Base-by-base conservation (phyloP, 2,888 invertebrate species). In the Cantharis flavilabris region DNA sequence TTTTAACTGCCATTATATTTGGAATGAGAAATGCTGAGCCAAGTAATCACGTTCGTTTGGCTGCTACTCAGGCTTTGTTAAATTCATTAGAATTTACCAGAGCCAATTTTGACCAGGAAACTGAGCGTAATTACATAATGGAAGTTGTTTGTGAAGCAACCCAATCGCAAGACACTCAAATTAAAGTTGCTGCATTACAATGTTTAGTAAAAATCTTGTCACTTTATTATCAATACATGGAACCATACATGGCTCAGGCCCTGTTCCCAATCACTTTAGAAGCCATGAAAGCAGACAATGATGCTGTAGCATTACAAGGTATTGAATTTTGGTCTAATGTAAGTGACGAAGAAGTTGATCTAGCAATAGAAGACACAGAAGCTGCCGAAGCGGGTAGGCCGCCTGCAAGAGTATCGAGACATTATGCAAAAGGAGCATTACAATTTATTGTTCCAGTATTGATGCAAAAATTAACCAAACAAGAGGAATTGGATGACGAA, bases 301-400 rank as follows among this genome's bases (percentile, higher is more conserved):
- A 99, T 89, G 98, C 98, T 83, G 95, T 99, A 73, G 95, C 98
- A 16, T 91, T 99, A 75, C 99, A 99, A 90, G 99, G 99, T 82
- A 99, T 99, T 87, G 99, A 99, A 89, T 99, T 99, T 90, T 99
- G 99, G 99, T 99, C 98, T 4, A 99, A 98, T 85, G 98, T 99
- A 0, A 98, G 99, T 86, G 99, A 99, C 89, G 99, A 99, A 90
- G 99, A 99, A 89, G 97, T 98, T 49, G 98, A 98, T 89, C 90
- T 99, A 81, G 93, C 96, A 1, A 95, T 98, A 87, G 98, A 98
- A 89, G 96, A 96, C 85, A 95, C 95, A 67, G 99, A 99, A 89
- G 98, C 99, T 11, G 92, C 92, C 62, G 99, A 99, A 88, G 93
- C 94, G 84, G 94, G 99, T n/a, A 92, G 96, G 80, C 95, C 98